Conservation (phyloP, 2,888 invertebrate species). For the Apodemia duryi region DNA sequence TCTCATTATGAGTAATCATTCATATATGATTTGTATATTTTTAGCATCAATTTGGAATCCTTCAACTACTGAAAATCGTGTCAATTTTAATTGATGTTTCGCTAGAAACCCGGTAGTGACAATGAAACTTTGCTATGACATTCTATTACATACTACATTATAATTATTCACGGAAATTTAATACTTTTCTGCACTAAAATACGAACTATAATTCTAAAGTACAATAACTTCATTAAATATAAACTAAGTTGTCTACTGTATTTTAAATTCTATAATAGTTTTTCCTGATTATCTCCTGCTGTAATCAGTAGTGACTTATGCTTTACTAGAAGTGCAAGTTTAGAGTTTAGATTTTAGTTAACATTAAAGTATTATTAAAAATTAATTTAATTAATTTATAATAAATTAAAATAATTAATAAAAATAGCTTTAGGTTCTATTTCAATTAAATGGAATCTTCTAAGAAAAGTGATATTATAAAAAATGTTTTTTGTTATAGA, state of each 20-base stretch:
- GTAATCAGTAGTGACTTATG: constrained; percentile 43
- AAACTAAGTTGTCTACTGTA: constrained; percentile 20
- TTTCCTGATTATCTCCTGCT: constrained; percentile 49
- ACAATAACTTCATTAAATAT: constrained; percentile 23
- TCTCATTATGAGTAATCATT: too few relatives aligned
- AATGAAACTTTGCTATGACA: constrained; percentile 22
- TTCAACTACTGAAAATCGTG: neutral
- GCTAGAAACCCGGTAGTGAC: constrained; percentile 28
- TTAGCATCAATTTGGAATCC: neutral
- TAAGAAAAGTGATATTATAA: neutral
- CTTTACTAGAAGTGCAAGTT: constrained; percentile 23
- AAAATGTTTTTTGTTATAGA: constrained; percentile 36
- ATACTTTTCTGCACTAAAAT: constrained; percentile 15
- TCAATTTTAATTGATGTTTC: constrained; percentile 14
- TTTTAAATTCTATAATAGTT: constrained; percentile 33
- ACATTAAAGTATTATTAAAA: neutral
- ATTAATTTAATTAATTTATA: neutral
- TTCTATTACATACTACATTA: constrained; percentile 20
- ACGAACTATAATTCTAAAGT: constrained; percentile 26
- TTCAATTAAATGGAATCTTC: neutral
- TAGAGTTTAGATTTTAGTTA: neutral
- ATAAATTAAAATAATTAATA: too few relatives aligned
- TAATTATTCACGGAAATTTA: neutral
- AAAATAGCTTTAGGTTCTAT: neutral
- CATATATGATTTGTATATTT: too few relatives aligned